Evolutionary conservation across 2,888 invertebrate species (phyloP), one percentile per base, ranked within the genome.

Genomic region (Lymantria dispar): DNA sequence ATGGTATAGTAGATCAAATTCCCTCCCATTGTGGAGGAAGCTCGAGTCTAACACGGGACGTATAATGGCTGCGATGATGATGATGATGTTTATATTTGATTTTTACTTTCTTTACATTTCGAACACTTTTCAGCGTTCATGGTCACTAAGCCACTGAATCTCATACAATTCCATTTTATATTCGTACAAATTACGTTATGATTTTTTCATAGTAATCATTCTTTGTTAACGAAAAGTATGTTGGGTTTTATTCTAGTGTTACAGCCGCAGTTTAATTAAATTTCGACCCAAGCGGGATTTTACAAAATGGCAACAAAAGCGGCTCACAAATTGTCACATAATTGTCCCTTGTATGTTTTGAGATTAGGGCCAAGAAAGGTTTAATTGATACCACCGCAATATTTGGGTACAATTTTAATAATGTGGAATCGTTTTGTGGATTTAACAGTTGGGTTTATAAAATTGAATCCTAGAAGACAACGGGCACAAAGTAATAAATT

Each of bases 261-360:
- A 51, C 30, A 11, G 31, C 37, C 13, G 48, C 12, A 45, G 39
- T 45, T 50, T 56, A 50, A 53, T 54, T 60, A 43, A 47, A 45
- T 29, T 41, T 14, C 31, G 44, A 45, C 47, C 45, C 38, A 10
- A 46, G 22, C 8, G 36, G 45, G 47, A 50, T 50, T 45, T 33
- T 12, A 43, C 45, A 45, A 31, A 39, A 9, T 31, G 33, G 43
- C 46, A 40, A 55, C 49, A 60, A 56, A 57, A 60, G 63, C 47
- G 48, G 48, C 40, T 45, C 52, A 48, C 43, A 47, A 50, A 53
- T 45, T 50, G 30, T 53, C 48, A 2, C 33, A 10, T 33, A 33
- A 33, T 33, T 33, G 10, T 33, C 33, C 33, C 33, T 10, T 33
- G 33, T 33, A 33, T 10, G 33, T 33, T 33, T 33, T 33, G 33